These are phyloP conservation scores for Cepaea hortensis DNA, from an alignment of 2,888 invertebrate species.

Conservation along the genomic window DNA sequence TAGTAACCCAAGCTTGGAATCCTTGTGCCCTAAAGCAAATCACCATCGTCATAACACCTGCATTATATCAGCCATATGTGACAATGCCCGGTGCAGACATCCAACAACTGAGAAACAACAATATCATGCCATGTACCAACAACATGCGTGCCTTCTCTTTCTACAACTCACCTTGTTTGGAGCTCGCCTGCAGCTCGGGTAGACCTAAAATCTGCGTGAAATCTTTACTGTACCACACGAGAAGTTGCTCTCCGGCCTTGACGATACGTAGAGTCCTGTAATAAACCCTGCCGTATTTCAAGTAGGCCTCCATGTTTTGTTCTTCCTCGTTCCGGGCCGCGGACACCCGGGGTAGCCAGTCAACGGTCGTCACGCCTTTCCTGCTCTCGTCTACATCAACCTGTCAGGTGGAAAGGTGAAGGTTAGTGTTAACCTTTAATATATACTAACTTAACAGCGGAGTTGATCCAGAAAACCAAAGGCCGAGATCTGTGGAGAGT, in stretches of 20 bases:
- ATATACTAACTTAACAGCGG: too few species aligned
- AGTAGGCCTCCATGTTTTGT: slow-evolving; percentile 75
- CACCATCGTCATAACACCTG: too few species aligned
- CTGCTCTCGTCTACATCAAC: slow-evolving; percentile 56
- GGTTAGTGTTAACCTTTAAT: background rate
- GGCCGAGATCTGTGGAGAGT: too few species aligned
- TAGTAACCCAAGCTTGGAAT: too few species aligned
- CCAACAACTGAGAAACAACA: too few species aligned
- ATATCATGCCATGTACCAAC: too few species aligned
- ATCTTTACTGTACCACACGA: slow-evolving; percentile 76
- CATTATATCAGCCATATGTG: too few species aligned
- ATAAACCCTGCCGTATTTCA: slow-evolving; percentile 72
- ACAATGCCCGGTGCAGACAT: too few species aligned
- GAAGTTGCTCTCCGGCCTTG: slow-evolving; percentile 70
- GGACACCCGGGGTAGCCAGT: slow-evolving; percentile 75
- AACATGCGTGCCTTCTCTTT: too few species aligned
- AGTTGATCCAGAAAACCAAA: too few species aligned
- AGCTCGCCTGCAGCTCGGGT: slow-evolving; percentile 57
- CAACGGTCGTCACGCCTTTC: slow-evolving; percentile 57
- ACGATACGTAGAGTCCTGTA: slow-evolving; percentile 72
- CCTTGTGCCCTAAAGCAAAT: too few species aligned
- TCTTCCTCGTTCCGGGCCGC: slow-evolving; percentile 73
- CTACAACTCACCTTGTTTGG: slow-evolving; percentile 30
- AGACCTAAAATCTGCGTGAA: slow-evolving; percentile 68
- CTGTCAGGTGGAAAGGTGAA: slow-evolving; percentile 47